Conservation (phyloP, 2,888 invertebrate species). For the Unio pictorum region DNA sequence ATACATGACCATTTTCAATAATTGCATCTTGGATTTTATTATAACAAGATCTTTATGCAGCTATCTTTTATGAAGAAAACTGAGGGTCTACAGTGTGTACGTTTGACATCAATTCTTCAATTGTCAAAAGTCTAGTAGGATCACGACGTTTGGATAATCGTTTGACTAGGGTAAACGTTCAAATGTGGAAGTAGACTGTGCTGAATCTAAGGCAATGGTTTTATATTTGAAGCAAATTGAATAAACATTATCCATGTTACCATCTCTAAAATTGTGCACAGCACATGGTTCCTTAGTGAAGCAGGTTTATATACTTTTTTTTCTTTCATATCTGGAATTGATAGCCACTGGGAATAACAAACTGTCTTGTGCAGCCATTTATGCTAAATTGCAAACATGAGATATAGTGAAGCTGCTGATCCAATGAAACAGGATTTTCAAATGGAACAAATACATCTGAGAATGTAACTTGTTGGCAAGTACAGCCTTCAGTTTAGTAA, state of each 20-base stretch:
- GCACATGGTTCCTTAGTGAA: too few relatives aligned
- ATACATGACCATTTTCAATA: not conserved
- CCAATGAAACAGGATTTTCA: not conserved
- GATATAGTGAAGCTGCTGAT: conserved; percentile 1
- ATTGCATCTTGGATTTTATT: not conserved
- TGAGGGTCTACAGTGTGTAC: not conserved
- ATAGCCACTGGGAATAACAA: not conserved
- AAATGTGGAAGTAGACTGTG: too few relatives aligned
- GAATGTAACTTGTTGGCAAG: not conserved
- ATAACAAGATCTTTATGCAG: not conserved
- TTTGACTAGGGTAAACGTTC: too few relatives aligned
- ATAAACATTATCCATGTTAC: too few relatives aligned
- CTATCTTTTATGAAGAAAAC: not conserved
- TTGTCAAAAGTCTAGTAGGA: too few relatives aligned
- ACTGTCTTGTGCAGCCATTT: not conserved
- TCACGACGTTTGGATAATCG: too few relatives aligned
- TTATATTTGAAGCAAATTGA: too few relatives aligned
- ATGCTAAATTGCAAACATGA: not conserved
- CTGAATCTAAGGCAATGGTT: too few relatives aligned
- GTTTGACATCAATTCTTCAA: too few relatives aligned
- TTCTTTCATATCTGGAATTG: not conserved
- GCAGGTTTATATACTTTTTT: too few relatives aligned
- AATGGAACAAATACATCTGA: not conserved
- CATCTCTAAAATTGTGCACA: too few relatives aligned
- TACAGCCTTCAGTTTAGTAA: not conserved